phyloP scores from a whole-genome alignment of 2,113 vertebrate species.

The Oceanodroma tethys region DNA sequence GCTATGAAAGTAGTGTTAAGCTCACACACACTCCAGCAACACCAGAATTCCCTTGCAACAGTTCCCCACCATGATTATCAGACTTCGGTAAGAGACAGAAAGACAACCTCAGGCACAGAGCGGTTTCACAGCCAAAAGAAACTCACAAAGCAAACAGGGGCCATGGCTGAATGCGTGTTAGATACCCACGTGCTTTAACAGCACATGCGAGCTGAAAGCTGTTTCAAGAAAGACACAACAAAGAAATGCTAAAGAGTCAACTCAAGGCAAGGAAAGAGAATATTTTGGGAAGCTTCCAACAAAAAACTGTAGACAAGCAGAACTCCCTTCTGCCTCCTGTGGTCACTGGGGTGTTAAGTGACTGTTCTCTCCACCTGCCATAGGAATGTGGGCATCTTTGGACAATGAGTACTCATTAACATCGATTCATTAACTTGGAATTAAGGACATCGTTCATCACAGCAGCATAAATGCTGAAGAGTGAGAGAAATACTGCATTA shows the following conservation, averaged over 20 bases:
- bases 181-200: neutral
- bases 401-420: neutral
- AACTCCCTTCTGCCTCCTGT: neutral
- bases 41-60: neutral
- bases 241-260: neutral
- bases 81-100: neutral
- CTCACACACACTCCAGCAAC: neutral
- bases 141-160: neutral
- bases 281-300: neutral
- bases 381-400: neutral
- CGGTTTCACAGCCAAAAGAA: neutral
- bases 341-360: neutral
- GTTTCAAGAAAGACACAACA: neutral
- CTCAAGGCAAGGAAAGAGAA: neutral
- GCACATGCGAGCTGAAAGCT: accelerated
- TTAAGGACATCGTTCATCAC: neutral
- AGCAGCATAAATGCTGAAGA: neutral
- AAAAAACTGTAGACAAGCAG: neutral
- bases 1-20: neutral
- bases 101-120: neutral
- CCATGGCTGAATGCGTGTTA: neutral
- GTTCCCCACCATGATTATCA: neutral
- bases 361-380: neutral
- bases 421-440: neutral
- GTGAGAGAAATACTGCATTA: neutral